Base-by-base conservation (phyloP, 2,888 invertebrate genomes). In the Gari tellinella region DNA sequence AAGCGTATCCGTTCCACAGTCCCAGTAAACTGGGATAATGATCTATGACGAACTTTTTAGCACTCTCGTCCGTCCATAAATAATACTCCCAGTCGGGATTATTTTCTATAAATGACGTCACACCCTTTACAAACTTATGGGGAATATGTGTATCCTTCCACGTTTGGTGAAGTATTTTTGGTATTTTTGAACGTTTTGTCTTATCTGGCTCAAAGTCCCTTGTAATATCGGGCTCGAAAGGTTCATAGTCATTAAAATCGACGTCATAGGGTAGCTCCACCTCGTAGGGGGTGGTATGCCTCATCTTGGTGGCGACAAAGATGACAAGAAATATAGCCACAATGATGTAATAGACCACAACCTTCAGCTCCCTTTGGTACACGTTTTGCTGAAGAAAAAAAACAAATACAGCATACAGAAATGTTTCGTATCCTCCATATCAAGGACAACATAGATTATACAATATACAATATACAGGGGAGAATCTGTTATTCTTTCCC, bases 21-120 rank as follows among this genome's bases (percentile, higher is more conserved):
- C 40, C 31, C 7, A 69, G n/a, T 23, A 69, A 40, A 21, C 53
- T 49, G 0, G 69, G 63, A 15, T 52, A 55, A 19, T n/a, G n/a
- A 40, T 69, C 49, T n/a, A 31, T 19, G 10, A 69, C 43, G 10
- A 69, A 38, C 19, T 58, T 17, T n/a, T 51, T 26, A 17, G 56
- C 51, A n/a, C 48, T 56, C 17, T 52, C 57, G 38, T 63, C 43
- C 4, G 63, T 69, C 69, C 69, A 69, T 25, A 69, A 49, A 21
- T 45, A 52, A 51, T 69, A 69, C 8, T 49, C 17, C 69, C 69
- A 69, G 21, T 46, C 0, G 21, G 69, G 69, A 21, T 69, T 62
- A 45, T 57, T 43, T 43, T 49, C 41, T 15, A 43, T n/a, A 45
- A 69, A 63, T 14, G 45, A 41, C 52, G 37, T 19, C 10, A 69